Evolutionary conservation across 2,113 vertebrate genomes (phyloP), one percentile per base, ranked within the genome.

Genomic region (Corythornis madagascariensis): DNA sequence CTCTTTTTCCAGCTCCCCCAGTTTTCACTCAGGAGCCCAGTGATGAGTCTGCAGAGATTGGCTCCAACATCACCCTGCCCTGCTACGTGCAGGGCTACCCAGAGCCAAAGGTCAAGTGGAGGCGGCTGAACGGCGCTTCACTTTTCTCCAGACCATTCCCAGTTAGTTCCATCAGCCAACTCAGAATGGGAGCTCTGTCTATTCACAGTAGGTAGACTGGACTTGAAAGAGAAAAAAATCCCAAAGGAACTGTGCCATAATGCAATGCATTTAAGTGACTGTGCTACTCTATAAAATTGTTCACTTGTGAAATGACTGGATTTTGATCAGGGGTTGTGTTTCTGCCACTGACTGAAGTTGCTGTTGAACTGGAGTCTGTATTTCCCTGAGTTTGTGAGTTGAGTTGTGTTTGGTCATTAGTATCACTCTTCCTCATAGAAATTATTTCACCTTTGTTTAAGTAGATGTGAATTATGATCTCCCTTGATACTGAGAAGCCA

Each of bases 1-100:
- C 48, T 40, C 77, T 26, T 13, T 11, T 6, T 14, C 50, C 55
- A 99, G 99, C 98, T 74, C 80, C 98, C 28, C 99, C 99, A 9
- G 90, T 98, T 93, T 99, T 99, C 95, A 98, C 97, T 0, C 97
- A 97, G 85, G 97, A 98, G 67, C 99, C 99, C 4, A 81, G 73
- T 10, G 98, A 99, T 4, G 93, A 98, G 38, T 98, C 98, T 1
- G 89, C 86, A 3, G 98, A 99, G 95, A 98, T 99, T 47, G 98
- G 98, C 82, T 98, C 98, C 48, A 99, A 98, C 13, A 87, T 98
- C 95, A 99, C 98, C 1, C 94, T 99, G 63, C 91, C 92, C 1
- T 99, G 99, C 96, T 97, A 97, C 0, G 98, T 96, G 43, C 97
- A 97, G 77, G 99, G 99, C 25, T 97, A 98, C 83, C 99, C 99